Evolutionary conservation across 2,888 invertebrate genomes (phyloP), one percentile per base, ranked within the genome.

Genomic region (Epinotia ramella): DNA sequence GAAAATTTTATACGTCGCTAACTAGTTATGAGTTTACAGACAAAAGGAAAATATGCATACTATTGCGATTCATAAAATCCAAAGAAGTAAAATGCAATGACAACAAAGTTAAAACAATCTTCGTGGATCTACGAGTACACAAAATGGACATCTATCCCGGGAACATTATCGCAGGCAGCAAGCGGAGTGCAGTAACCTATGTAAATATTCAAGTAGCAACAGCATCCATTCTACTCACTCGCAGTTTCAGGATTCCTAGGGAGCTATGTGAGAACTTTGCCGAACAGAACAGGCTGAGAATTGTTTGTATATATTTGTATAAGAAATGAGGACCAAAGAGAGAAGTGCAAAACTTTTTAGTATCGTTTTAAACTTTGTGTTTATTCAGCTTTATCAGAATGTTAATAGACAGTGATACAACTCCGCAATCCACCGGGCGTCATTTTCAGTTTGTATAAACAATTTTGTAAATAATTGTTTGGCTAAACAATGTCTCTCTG

Each of bases 281-380:
- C 87, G 87, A 89, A 88, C 88, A 87, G 86, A 85, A 86, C 82
- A 86, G 84, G 84, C 84, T 83, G 84, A 81, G 88, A 87, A 91
- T 90, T 88, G 88, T 91, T 90, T 87, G 90, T 89, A 90, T 90
- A 90, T 85, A 91, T 92, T 91, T 90, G 90, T 89, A 86, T 91
- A 89, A 89, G 89, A 89, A 91, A 91, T 91, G 89, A 91, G 89
- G 78, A 84, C 81, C 82, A 85, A 84, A 87, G 86, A 84, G 87
- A 87, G 86, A 89, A 89, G 83, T 83, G 85, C 84, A 82, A 72
- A 83, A 84, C 81, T 85, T 87, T 87, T 87, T 84, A 84, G 80
- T 83, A 88, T 87, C 81, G 78, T 79, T 80, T 77, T 80, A 82
- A 82, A 81, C 80, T 81, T 74, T 80, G 76, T 80, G 73, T 78